Evolutionary conservation across 2,797 vertebrate species (phyloP), one percentile per base, ranked within the genome.

Genomic region (Rachycentron canadum): DNA sequence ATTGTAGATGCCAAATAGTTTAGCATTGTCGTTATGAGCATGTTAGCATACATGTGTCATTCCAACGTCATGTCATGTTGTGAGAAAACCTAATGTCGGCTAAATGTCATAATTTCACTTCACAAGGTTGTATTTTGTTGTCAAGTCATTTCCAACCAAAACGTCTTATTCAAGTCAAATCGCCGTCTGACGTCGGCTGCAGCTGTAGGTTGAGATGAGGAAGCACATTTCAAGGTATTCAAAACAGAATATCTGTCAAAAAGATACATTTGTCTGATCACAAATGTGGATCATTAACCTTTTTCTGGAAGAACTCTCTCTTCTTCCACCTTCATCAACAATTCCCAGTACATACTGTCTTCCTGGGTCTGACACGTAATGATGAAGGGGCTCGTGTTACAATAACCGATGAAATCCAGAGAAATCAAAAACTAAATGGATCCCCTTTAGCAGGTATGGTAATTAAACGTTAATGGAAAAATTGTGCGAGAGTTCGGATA

Each of bases 381-480:
- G 73, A 91, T 87, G 68, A 78, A 73, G 79, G 23, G 49, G 55
- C 58, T 28, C 32, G 61, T 43, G 60, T 67, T 75, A 64, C 86
- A 84, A 88, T 82, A 90, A 88, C 78, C 85, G 89, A 85, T 77
- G 78, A 88, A 90, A 87, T 84, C 61, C 62, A 62, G 70, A 77
- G 77, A 83, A 88, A 89, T 73, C 79, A 74, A 85, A 89, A 90
- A 88, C 86, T 85, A 86, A 91, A 88, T 79, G 72, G 72, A 87
- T 84, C 79, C 83, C 84, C 86, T 88, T 91, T 83, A 89, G 89
- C 86, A 82, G 69, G 78, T 83, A 83, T 40, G 78, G 64, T 86
- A 90, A 92, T 92, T 89, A 89, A 86, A 90, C 84, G 79, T 85
- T 89, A 88, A 88, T 88, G 78, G 74, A 86, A 85, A 89, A 85